A percentile compares a stretch with the other conserved stretches of the same genome.
Conservation (phyloP, 2,888 invertebrate species). For the Gortyna flavago region DNA sequence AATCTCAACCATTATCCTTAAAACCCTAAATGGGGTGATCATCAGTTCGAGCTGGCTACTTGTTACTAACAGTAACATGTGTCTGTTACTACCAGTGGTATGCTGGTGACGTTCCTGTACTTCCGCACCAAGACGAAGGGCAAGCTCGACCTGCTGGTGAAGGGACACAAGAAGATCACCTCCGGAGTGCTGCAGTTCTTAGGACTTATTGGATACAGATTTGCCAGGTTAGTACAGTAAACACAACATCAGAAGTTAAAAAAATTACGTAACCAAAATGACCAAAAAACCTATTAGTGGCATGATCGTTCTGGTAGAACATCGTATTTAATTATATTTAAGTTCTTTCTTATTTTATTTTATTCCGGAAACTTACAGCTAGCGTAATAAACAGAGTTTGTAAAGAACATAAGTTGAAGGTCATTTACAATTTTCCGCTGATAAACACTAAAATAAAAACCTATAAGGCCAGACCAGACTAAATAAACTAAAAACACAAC, state of each 20-base stretch:
- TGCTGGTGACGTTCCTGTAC: conserved; percentile 95
- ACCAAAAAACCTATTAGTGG: too few species aligned
- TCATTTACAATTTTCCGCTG: too few species aligned
- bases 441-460: too few species aligned
- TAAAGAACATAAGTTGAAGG: too few species aligned
- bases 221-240: conserved; percentile 90
- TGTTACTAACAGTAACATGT: not conserved
- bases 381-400: too few species aligned
- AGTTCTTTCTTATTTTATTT: too few species aligned
- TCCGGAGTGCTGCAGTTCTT: conserved; percentile 93
- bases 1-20: not conserved
- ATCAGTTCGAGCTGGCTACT: not conserved
- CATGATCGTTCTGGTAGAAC: too few species aligned
- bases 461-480: too few species aligned
- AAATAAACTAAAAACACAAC: too few species aligned
- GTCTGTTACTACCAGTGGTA: conserved; percentile 92
- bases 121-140: conserved; percentile 94
- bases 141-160: conserved; percentile 92
- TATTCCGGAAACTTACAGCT: too few species aligned
- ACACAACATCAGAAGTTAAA: too few species aligned
- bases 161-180: conserved; percentile 91
- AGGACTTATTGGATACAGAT: conserved; percentile 94
- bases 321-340: too few species aligned
- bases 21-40: not conserved
- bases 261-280: not conserved